A percentile compares a stretch with the other conserved stretches of the same genome.
phyloP scores from a whole-genome alignment of 2,888 invertebrate genomes.

The Quadroppia sp. region DNA sequence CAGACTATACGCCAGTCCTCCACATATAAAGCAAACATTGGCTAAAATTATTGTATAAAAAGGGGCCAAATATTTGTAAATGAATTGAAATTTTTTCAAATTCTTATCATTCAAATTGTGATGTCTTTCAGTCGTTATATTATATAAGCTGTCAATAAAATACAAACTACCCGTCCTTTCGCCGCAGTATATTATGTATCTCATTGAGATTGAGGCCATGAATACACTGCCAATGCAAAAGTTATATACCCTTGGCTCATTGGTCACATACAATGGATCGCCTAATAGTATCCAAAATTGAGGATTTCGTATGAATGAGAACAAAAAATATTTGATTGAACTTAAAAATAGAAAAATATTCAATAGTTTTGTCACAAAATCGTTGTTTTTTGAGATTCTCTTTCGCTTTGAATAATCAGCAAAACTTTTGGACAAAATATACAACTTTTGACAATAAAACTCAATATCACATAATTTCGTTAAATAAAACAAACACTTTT shows the following conservation, averaged over 20 bases:
- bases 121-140: neutral
- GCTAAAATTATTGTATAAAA: neutral
- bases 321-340: neutral
- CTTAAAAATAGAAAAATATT: neutral
- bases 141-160: neutral
- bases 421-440: neutral
- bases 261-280: neutral
- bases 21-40: neutral
- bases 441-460: neutral
- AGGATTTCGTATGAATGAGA: neutral
- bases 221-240: neutral
- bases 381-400: neutral
- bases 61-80: neutral
- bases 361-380: neutral
- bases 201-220: neutral
- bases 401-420: neutral
- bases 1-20: neutral
- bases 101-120: neutral
- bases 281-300: neutral
- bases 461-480: neutral
- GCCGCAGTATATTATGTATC: neutral
- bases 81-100: neutral
- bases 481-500: too few relatives aligned
- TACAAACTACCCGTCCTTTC: neutral
- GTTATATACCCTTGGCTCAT: neutral